Conservation (phyloP, 2,113 vertebrate species). For the Pelmatolapia mariae region DNA sequence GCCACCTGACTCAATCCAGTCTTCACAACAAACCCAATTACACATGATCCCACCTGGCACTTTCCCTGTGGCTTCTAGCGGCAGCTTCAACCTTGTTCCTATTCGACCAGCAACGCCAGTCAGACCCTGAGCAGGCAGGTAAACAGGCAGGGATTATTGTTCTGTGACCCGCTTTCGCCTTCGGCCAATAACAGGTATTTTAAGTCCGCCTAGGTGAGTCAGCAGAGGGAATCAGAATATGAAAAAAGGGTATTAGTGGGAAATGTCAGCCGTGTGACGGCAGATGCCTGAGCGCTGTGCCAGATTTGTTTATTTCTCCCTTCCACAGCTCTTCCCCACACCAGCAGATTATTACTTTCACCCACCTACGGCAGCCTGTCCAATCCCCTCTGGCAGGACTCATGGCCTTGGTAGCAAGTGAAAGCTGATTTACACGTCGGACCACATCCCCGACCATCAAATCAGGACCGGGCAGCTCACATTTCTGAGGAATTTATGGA, state of each 20-base stretch:
- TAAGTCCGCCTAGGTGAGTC: conserved; percentile 26
- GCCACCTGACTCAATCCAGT: neutral
- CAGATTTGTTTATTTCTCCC: conserved; percentile 33
- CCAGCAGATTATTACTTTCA: conserved; percentile 33
- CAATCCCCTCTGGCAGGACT: conserved; percentile 31
- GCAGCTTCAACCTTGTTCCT: conserved; percentile 17
- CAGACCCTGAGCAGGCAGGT: neutral
- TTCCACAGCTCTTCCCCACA: neutral
- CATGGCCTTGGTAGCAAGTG: neutral
- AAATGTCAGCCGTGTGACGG: neutral
- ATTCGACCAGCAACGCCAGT: neutral
- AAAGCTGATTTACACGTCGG: conserved; percentile 50
- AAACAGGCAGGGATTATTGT: neutral
- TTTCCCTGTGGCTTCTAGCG: neutral
- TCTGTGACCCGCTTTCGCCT: neutral
- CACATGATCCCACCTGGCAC: conserved; percentile 12
- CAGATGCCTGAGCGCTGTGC: conserved; percentile 27
- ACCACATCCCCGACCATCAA: conserved; percentile 33
- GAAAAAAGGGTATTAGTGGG: conserved; percentile 4
- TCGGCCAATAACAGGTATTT: neutral
- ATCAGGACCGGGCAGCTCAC: neutral
- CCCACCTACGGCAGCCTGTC: conserved; percentile 12
- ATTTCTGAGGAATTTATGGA: neutral
- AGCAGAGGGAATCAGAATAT: conserved; percentile 20
- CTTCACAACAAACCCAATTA: neutral